phyloP scores from a whole-genome alignment of 2,888 invertebrate species.

The Drosophila mettleri region DNA sequence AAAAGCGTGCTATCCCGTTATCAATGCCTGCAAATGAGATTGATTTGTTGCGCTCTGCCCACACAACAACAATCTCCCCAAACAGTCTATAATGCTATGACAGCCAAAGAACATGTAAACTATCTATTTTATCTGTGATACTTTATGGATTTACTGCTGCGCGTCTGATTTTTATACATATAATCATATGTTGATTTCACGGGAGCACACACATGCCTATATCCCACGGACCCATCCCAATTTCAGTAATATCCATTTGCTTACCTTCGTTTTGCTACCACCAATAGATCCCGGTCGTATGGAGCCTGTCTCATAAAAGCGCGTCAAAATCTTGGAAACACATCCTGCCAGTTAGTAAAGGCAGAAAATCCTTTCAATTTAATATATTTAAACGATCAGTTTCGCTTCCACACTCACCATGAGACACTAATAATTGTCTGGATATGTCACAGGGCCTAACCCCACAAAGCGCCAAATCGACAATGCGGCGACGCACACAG shows the following conservation, averaged over 20 bases:
- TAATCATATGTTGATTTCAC: conserved; percentile 75
- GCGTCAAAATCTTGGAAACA: conserved; percentile 97
- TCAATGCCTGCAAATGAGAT: conserved; percentile 68
- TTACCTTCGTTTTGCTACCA: conserved; percentile 97
- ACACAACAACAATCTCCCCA: conserved; percentile 36
- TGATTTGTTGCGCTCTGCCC: conserved; percentile 80
- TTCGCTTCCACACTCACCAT: conserved; percentile 86
- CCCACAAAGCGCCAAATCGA: conserved; percentile 96
- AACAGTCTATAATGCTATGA: conserved; percentile 55
- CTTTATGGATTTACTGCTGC: conserved; percentile 75
- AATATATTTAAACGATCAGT: conserved; percentile 4
- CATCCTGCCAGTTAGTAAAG: conserved; percentile 87
- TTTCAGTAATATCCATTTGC: conserved; percentile 46
- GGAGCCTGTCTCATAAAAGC: conserved; percentile 98
- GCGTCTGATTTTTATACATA: conserved; percentile 77
- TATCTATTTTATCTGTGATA: conserved; percentile 65
- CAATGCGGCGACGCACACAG: conserved; percentile 96
- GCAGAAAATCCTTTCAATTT: conserved; percentile 1
- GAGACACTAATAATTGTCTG: conserved; percentile 96
- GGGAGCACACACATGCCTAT: conserved; percentile 47
- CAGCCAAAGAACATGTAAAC: conserved; percentile 65
- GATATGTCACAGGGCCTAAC: conserved; percentile 99
- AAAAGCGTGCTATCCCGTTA: conserved; percentile 56
- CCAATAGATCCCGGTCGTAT: conserved; percentile 98
- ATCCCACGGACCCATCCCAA: conserved; percentile 53